These are phyloP conservation scores for Anguilla marmorata DNA, from an alignment of 2,797 vertebrate species.

Conservation along the genomic window DNA sequence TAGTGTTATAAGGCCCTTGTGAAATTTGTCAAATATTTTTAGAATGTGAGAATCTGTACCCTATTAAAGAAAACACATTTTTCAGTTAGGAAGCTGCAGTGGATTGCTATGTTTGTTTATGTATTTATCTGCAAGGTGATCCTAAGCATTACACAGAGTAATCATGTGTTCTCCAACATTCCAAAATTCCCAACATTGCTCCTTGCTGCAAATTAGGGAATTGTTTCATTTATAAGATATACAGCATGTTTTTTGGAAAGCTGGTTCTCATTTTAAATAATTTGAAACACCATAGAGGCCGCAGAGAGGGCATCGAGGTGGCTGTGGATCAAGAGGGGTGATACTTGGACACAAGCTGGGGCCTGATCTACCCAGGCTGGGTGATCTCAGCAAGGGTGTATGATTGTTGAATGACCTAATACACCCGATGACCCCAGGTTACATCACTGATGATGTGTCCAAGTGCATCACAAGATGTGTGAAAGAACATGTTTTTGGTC, in stretches of 20 bases:
- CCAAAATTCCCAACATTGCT: not conserved
- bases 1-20: not conserved
- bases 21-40: slow-evolving; percentile 12
- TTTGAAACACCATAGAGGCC: slow-evolving; percentile 21
- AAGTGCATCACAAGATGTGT: too few relatives aligned
- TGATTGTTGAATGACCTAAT: too few relatives aligned
- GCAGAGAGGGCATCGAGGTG: too few relatives aligned
- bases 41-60: slow-evolving; percentile 21
- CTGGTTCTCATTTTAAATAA: slow-evolving; percentile 29
- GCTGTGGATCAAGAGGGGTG: too few relatives aligned
- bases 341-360: too few relatives aligned
- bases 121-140: not conserved
- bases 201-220: not conserved
- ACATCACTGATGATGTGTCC: too few relatives aligned
- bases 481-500: not conserved
- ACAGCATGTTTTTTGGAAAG: not conserved
- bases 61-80: slow-evolving; percentile 25
- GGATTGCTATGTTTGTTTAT: slow-evolving; percentile 13
- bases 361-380: too few relatives aligned
- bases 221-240: not conserved
- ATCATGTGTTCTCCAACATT: not conserved
- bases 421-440: too few relatives aligned
- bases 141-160: not conserved
- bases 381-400: too few relatives aligned
- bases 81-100: slow-evolving; percentile 13